These are phyloP conservation scores for Chamaea fasciata DNA, from an alignment of 2,113 vertebrate genomes.

Conservation along the genomic window DNA sequence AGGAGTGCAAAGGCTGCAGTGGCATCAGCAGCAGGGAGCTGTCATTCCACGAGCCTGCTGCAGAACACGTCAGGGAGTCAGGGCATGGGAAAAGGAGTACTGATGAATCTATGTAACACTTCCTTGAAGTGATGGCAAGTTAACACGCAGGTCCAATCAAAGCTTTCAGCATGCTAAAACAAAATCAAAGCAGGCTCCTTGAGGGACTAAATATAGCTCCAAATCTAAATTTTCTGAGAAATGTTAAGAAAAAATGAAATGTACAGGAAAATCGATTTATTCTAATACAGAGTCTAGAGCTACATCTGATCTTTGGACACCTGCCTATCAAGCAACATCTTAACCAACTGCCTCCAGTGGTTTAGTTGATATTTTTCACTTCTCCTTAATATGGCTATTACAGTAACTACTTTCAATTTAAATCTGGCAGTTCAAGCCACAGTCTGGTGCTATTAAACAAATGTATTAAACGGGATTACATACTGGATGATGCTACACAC, in stretches of 20 bases:
- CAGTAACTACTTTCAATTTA: not conserved
- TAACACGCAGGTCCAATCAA: slow-evolving; percentile 7
- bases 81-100: not conserved
- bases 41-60: not conserved
- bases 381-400: not conserved
- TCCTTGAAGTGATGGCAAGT: slow-evolving; percentile 27
- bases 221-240: not conserved
- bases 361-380: not conserved
- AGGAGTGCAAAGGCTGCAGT: not conserved
- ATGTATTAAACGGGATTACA: not conserved
- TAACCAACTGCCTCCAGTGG: not conserved
- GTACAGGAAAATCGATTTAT: not conserved
- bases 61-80: not conserved
- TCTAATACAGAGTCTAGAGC: not conserved
- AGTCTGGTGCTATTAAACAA: not conserved
- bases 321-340: not conserved
- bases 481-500: not conserved
- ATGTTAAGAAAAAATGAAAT: not conserved
- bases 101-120: slow-evolving; percentile 29
- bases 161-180: not conserved
- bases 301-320: not conserved
- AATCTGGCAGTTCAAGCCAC: not conserved
- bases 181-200: slow-evolving; percentile 28
- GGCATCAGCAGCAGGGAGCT: slow-evolving; percentile 2
- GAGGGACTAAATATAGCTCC: slow-evolving; percentile 13